A percentile compares a stretch with the other conserved stretches of the same genome.
Conservation (phyloP, 2,888 invertebrate species). For the Unio delphinus region DNA sequence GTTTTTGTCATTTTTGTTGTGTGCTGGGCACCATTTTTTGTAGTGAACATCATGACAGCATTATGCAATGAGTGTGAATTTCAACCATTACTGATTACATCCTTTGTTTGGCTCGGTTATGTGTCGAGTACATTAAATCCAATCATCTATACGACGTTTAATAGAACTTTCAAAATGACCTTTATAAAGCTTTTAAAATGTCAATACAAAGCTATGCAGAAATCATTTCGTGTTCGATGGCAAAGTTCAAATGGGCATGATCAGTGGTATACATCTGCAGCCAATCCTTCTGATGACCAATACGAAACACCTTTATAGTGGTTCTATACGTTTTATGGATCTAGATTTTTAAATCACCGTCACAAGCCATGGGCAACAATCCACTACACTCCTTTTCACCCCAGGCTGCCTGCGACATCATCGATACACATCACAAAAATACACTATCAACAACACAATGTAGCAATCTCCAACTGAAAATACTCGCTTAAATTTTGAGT, state of each 20-base stretch:
- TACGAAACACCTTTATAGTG: too few relatives aligned
- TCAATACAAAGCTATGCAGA: conserved; percentile 54
- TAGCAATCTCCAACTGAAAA: too few relatives aligned
- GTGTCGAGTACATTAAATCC: conserved; percentile 70
- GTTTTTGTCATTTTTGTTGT: conserved; percentile 70
- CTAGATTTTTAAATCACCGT: too few relatives aligned
- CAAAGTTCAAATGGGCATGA: conserved; percentile 33
- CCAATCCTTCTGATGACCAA: too few relatives aligned
- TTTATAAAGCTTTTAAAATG: conserved; percentile 66
- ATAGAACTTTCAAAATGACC: conserved; percentile 67
- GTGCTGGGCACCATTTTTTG: conserved; percentile 71
- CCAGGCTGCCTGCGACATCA: too few relatives aligned
- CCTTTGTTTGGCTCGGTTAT: conserved; percentile 70
- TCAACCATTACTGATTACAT: conserved; percentile 71
- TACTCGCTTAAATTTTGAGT: too few relatives aligned
- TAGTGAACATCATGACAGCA: conserved; percentile 63
- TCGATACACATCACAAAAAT: too few relatives aligned
- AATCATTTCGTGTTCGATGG: conserved; percentile 41
- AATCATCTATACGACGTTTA: conserved; percentile 72
- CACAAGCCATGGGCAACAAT: too few relatives aligned
- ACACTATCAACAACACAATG: too few relatives aligned
- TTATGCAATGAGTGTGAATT: conserved; percentile 84
- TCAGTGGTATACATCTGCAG: too few relatives aligned
- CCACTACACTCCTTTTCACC: too few relatives aligned
- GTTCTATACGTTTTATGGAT: too few relatives aligned